Base-by-base conservation (phyloP, 2,797 vertebrate genomes). In the Chaetodon trifasciatus region DNA sequence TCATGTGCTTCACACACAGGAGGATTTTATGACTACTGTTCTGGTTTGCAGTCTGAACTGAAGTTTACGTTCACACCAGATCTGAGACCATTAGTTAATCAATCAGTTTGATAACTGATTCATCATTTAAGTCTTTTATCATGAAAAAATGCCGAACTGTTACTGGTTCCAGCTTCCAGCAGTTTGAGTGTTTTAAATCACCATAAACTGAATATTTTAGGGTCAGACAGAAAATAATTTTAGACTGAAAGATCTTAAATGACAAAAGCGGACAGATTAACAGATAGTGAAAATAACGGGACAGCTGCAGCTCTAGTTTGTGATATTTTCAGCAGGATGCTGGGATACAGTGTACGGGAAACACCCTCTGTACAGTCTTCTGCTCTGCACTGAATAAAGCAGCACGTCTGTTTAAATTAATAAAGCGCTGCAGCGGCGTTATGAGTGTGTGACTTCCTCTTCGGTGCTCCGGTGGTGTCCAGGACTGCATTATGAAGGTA, bases 401-500 rank as follows among this genome's bases (percentile, higher is more conserved):
- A 52, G 52, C 32, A 3, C 0, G 23, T 78, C 76, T 82, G 57
- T 58, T 73, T 63, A 69, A 80, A 74, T 40, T 65, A 77, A 87
- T 85, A 74, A 74, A 80, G 81, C 42, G 83, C 72, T 57, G 69
- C 60, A 49, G 28, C 1, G 2, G 42, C 32, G 39, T 82, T 81
- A 67, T 42, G 66, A 77, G 80, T 56, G 69, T 21, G 37, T 52
- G 47, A 49, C 70, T 80, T 72, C 44, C 70, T 61, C 78, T 84
- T 53, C 21, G 44, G 58, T 24, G 74, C 81, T 79, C 75, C 39
- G 55, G 76, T 71, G 83, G 78, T 47, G 53, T 64, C 46, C 55
- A 37, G 74, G 58, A 77, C 66, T 55, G 37, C 64, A 61, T 82
- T 63, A 85, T 81, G 74, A 81, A 82, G 58, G 63, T 58, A 67